Evolutionary conservation across 2,888 invertebrate genomes (phyloP).

Genomic region (Drosophila setosimentum): DNA sequence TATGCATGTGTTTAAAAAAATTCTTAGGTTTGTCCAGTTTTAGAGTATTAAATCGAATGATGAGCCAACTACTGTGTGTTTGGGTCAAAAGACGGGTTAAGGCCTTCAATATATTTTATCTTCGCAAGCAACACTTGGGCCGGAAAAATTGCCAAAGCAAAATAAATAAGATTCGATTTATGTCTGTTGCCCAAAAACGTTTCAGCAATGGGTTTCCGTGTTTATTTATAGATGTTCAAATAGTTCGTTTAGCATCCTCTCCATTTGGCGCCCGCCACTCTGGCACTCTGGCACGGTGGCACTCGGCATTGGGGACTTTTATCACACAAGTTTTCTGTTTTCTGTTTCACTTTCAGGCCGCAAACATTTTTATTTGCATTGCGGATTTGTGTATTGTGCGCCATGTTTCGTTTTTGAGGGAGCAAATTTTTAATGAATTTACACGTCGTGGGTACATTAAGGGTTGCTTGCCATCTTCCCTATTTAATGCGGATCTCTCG

Average conservation of each 20-base stretch:
- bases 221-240: conserved; percentile 77
- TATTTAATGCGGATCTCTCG: not conserved
- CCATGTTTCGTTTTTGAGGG: conserved; percentile 55
- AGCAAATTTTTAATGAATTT: conserved; percentile 80
- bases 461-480: conserved; percentile 3
- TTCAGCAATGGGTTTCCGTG: conserved; percentile 59
- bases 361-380: conserved; percentile 75
- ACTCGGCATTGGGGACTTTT: conserved; percentile 47
- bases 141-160: conserved; percentile 72
- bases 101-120: conserved; percentile 77
- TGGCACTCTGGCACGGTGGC: conserved; percentile 7
- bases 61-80: conserved; percentile 26
- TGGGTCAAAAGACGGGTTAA: conserved; percentile 62
- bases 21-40: not conserved
- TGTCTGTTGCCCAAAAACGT: conserved; percentile 58
- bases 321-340: conserved; percentile 55
- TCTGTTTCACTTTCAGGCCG: conserved; percentile 62
- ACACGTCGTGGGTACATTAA: conserved; percentile 50
- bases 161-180: conserved; percentile 81
- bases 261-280: conserved; percentile 12
- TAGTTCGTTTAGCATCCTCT: conserved; percentile 66
- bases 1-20: not conserved
- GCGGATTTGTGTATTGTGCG: conserved; percentile 72
- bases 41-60: conserved; percentile 48
- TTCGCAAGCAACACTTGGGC: conserved; percentile 67